Evolutionary conservation across 2,888 invertebrate species (phyloP), one percentile per base, ranked within the genome.

Genomic region (Sinodicranocentrus sp.): DNA sequence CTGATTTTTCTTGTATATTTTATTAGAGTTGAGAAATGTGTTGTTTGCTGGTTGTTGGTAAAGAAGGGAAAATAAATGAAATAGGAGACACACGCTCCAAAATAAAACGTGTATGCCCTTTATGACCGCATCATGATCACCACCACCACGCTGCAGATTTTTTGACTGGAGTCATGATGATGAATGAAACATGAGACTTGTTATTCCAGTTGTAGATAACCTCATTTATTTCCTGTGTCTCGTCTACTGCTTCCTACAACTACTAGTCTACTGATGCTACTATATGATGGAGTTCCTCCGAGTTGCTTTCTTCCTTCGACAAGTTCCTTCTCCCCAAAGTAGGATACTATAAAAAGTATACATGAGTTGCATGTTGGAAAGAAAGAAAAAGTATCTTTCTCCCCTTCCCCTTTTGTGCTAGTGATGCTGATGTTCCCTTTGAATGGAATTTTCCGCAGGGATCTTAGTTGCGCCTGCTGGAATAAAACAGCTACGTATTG

Each of bases 391-490:
- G 21, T 57, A 57, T 21, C 57, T 15, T n/a, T 57, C 3, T 23
- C 5, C 23, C 57, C 21, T 61, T 28, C 15, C 43, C 43, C 65
- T 65, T 57, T 57, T 57, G 19, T 57, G 19, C 10, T 26, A 28
- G 28, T 28, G 65, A 65, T 65, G 65, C 65, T 65, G 76, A 76
- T 65, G 76, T 39, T 65, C 76, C 76, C 76, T 65, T 72, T 65
- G 48, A 76, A 76, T 76, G 65, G 65, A 65, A 54, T 76, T 73
- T 65, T 59, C 76, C 26, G 39, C 76, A 65, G 76, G 76, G 76
- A 65, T 76, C 65, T 23, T 54, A 21, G 17, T 52, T 65, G 65
- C 25, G 61, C 73, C 65, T 65, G 21, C 54, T 65, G 76, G 28
- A 75, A 68, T 33, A 76, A 33, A 73, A 63, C 17, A 63, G 28